phyloP scores from a whole-genome alignment of 2,888 invertebrate species.

The Nomada lathburiana region DNA sequence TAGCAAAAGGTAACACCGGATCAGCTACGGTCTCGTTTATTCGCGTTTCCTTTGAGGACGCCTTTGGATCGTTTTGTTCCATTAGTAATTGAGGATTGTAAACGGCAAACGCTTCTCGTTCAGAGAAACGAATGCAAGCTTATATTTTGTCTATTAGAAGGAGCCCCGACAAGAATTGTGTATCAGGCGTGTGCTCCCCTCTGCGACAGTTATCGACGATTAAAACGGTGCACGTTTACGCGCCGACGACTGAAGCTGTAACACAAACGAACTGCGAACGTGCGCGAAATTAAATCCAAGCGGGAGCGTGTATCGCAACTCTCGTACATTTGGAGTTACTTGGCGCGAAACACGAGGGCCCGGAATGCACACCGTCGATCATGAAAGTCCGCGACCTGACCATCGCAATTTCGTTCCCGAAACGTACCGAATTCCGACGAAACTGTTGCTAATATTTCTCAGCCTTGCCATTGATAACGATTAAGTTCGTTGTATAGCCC shows the following conservation, averaged over 20 bases:
- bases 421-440: conserved; percentile 4
- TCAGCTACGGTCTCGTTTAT: background rate
- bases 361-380: background rate
- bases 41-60: background rate
- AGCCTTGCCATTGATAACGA: background rate
- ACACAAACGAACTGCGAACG: conserved; percentile 15
- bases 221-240: background rate
- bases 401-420: conserved; percentile 40
- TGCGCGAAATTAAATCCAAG: conserved; percentile 11
- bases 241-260: background rate
- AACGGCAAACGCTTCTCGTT: too few relatives aligned
- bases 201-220: background rate
- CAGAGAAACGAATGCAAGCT: too few relatives aligned
- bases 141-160: too few relatives aligned
- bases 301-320: background rate
- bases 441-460: conserved; percentile 3
- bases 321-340: background rate
- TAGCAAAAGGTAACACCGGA: background rate
- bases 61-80: too few relatives aligned
- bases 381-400: conserved; percentile 34
- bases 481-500: background rate
- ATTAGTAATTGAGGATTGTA: too few relatives aligned
- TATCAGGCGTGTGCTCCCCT: background rate
- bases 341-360: background rate
- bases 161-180: background rate